A percentile compares a stretch with the other conserved stretches of the same genome.
Conservation (phyloP, 2,888 invertebrate species). For the Carcina quercana region DNA sequence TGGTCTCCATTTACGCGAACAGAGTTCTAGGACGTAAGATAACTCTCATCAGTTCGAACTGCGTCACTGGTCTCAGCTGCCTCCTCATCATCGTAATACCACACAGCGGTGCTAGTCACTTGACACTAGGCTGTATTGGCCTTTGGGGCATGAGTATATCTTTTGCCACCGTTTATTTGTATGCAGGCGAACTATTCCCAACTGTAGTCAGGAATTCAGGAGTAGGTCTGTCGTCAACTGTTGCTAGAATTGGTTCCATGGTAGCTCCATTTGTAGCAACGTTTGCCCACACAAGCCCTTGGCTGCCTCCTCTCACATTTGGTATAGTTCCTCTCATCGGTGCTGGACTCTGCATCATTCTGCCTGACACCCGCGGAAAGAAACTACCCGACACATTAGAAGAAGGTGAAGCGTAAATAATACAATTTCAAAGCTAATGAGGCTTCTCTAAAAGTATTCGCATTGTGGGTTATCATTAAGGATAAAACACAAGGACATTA, state of each 20-base stretch:
- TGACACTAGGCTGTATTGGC: conserved; percentile 81
- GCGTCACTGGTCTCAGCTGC: conserved; percentile 78
- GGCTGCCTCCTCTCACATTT: conserved; percentile 83
- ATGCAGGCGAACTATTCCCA: conserved; percentile 91
- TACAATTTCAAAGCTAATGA: too few species aligned
- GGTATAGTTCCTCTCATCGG: conserved; percentile 81
- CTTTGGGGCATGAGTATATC: conserved; percentile 88
- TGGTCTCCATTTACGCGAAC: conserved; percentile 78
- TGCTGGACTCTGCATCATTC: conserved; percentile 76
- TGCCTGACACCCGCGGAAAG: conserved; percentile 87
- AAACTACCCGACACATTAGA: conserved; percentile 86
- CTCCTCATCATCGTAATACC: conserved; percentile 76
- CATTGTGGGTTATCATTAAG: too few species aligned
- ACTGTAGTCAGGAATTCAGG: conserved; percentile 92
- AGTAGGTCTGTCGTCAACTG: conserved; percentile 89
- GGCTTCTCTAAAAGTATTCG: too few species aligned
- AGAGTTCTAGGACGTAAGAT: conserved; percentile 79
- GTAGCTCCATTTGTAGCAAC: conserved; percentile 87
- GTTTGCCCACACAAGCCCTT: conserved; percentile 67
- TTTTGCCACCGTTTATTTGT: conserved; percentile 91
- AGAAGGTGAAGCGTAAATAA: conserved; percentile 83
- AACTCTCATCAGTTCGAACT: conserved; percentile 78
- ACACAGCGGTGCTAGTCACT: conserved; percentile 57
- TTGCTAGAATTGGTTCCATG: conserved; percentile 90
- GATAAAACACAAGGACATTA: too few species aligned